Evolutionary conservation across 2,888 invertebrate species (phyloP).

Genomic region (Liposcelis brunnea): DNA sequence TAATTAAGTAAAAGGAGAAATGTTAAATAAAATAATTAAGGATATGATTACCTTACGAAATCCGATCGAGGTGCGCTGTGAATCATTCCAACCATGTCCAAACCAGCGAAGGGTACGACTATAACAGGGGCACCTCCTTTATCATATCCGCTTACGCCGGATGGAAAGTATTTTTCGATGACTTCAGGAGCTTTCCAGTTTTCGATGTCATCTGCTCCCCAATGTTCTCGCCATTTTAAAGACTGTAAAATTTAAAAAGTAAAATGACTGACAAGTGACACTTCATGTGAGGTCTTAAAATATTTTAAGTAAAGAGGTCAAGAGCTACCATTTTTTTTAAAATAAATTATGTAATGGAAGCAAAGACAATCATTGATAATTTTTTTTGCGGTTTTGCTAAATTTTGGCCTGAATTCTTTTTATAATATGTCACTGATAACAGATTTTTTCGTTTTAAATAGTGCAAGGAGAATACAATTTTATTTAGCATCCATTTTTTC

Average conservation of each 20-base stretch:
- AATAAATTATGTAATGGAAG: too few relatives aligned
- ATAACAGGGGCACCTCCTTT: slow-evolving; percentile 74
- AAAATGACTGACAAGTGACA: neutral
- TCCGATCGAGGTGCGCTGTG: slow-evolving; percentile 56
- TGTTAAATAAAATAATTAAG: too few relatives aligned
- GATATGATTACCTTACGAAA: slow-evolving; percentile 35
- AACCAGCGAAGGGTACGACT: slow-evolving; percentile 59
- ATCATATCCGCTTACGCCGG: slow-evolving; percentile 64
- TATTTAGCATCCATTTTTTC: too few relatives aligned
- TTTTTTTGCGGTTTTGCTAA: too few relatives aligned
- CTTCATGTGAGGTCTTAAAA: neutral
- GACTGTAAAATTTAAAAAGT: slow-evolving; percentile 33
- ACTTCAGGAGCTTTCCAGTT: slow-evolving; percentile 56
- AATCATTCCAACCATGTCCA: slow-evolving; percentile 66
- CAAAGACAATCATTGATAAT: too few relatives aligned
- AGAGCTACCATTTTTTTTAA: too few relatives aligned
- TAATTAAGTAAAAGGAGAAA: too few relatives aligned
- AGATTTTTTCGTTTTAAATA: too few relatives aligned
- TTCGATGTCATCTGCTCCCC: slow-evolving; percentile 52
- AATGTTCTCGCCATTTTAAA: slow-evolving; percentile 52
- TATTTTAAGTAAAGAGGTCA: slow-evolving; percentile 9
- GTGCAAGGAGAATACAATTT: too few relatives aligned
- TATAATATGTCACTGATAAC: too few relatives aligned
- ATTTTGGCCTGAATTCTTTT: too few relatives aligned
- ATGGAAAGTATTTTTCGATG: slow-evolving; percentile 53